Evolutionary conservation across 2,113 vertebrate species (phyloP).

Genomic region (Danionella cerebrum): DNA sequence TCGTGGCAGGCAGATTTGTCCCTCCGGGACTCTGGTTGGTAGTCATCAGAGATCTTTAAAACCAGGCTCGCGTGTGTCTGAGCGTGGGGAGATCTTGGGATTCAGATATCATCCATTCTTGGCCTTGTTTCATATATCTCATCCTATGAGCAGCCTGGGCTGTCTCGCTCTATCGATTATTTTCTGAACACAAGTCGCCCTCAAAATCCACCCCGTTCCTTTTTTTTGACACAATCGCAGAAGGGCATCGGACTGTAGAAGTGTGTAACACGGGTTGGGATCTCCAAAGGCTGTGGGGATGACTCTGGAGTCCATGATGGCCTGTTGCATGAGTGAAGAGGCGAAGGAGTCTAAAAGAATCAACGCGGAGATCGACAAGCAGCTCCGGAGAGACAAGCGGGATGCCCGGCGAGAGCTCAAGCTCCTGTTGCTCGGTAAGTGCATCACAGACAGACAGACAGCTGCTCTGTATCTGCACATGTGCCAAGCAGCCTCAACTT

Average conservation of each 20-base stretch:
- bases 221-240: neutral
- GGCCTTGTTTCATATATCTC: neutral
- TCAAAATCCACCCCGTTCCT: neutral
- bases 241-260: neutral
- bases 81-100: neutral
- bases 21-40: slow-evolving; percentile 36
- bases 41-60: slow-evolving; percentile 13
- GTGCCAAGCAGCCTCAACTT: no score
- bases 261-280: neutral
- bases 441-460: neutral
- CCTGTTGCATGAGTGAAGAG: slow-evolving; percentile 97
- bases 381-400: slow-evolving; percentile 91
- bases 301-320: slow-evolving; percentile 96
- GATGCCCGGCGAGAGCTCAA: slow-evolving; percentile 90
- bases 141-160: neutral
- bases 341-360: slow-evolving; percentile 97
- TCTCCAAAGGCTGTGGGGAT: slow-evolving; percentile 58
- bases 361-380: slow-evolving; percentile 97
- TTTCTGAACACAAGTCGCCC: neutral
- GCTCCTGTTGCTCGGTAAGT: slow-evolving; percentile 63
- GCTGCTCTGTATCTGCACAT: neutral
- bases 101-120: slow-evolving; percentile 4
- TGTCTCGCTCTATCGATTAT: neutral
- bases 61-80: neutral
- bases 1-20: slow-evolving; percentile 38